These are phyloP conservation scores for Calycopis cecrops DNA, from an alignment of 1,140 invertebrate species.

Conservation along the genomic window DNA sequence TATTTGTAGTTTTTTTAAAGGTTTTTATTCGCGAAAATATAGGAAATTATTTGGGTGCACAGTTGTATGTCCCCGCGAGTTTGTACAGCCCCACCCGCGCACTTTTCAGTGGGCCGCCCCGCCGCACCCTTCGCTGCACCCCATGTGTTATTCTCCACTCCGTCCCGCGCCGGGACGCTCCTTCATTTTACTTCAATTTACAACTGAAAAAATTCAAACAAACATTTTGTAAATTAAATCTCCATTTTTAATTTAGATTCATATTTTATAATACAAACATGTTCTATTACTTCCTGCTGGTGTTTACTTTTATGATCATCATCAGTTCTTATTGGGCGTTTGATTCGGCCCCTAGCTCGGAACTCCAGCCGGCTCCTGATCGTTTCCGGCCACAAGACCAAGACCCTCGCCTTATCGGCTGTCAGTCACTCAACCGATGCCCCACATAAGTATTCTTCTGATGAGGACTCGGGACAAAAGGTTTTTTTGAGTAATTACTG, in stretches of 20 bases:
- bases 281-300: not conserved
- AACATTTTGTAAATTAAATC: conserved; percentile 48
- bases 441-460: no score
- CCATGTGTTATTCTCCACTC: conserved; percentile 73
- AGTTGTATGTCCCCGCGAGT: conserved; percentile 69
- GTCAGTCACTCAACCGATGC: no score
- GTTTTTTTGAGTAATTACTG: no score
- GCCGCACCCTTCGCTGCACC: conserved; percentile 73
- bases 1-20: conserved; percentile 1
- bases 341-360: no score
- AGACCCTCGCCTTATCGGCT: no score
- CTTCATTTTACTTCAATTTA: conserved; percentile 74
- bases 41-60: conserved; percentile 27
- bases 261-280: conserved; percentile 17
- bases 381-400: no score
- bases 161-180: conserved; percentile 68
- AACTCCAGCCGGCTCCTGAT: no score
- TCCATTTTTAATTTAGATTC: conserved; percentile 28
- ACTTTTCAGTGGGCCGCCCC: conserved; percentile 69
- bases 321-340: no score
- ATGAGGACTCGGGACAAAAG: no score
- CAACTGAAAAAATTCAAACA: conserved; percentile 71
- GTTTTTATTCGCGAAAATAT: conserved; percentile 25
- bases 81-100: conserved; percentile 72
- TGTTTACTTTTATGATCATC: no score